These are phyloP conservation scores for Oryctolagus cuniculus DNA, from an alignment of 2,113 vertebrate genomes.

Conservation along the genomic window DNA sequence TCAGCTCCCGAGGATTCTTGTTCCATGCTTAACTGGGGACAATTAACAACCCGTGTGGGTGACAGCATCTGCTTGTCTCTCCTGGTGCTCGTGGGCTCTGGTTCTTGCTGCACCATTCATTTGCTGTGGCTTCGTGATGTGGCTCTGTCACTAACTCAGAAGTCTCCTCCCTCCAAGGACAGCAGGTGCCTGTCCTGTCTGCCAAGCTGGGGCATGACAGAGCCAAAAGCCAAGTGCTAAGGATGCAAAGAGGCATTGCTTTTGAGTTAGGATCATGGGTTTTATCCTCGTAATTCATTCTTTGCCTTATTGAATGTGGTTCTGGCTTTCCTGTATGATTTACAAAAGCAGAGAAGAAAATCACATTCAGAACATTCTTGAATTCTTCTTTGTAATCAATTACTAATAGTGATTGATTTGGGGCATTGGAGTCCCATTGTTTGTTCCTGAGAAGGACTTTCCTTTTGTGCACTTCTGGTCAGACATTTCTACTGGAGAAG, in stretches of 20 bases:
- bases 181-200: accelerated
- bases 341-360: not conserved
- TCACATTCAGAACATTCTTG: too few relatives aligned
- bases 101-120: not conserved
- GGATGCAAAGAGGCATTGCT: accelerated
- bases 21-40: not conserved
- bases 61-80: accelerated
- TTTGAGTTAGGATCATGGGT: not conserved
- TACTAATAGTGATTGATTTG: not conserved
- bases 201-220: accelerated
- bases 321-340: not conserved
- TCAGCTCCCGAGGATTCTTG: not conserved
- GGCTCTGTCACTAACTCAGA: not conserved
- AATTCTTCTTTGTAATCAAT: not conserved
- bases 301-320: not conserved
- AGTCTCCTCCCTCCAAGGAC: not conserved
- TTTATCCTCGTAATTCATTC: not conserved
- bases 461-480: not conserved
- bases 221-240: not conserved
- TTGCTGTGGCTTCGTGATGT: not conserved
- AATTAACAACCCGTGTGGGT: accelerated
- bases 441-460: not conserved
- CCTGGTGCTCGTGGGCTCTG: accelerated
- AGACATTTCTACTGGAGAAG: not conserved
- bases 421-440: not conserved